Evolutionary conservation across 2,888 invertebrate species (phyloP).

Genomic region (Amphipyra berbera): DNA sequence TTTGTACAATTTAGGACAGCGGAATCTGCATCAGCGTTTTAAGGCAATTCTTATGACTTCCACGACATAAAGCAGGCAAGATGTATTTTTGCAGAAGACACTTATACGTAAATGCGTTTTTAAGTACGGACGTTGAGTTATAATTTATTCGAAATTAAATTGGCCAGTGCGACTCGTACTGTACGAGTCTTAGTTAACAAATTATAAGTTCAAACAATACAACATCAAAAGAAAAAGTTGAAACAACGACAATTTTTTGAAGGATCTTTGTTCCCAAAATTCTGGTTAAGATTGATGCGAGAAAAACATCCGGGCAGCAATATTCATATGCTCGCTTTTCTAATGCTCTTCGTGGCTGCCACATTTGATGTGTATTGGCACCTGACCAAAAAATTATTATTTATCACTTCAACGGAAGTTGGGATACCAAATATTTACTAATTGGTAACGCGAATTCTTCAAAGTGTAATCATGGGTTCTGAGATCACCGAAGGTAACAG

Average conservation of each 20-base stretch:
- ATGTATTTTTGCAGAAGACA: slow-evolving; percentile 5
- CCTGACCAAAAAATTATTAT: slow-evolving; percentile 66
- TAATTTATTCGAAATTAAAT: slow-evolving; percentile 25
- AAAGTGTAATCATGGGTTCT: slow-evolving; percentile 53
- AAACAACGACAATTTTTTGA: slow-evolving; percentile 32
- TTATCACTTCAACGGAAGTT: slow-evolving; percentile 65
- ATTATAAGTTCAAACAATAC: slow-evolving; percentile 36
- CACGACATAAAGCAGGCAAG: background rate
- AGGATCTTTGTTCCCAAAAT: slow-evolving; percentile 26
- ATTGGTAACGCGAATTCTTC: slow-evolving; percentile 61
- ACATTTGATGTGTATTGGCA: slow-evolving; percentile 69
- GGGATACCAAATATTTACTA: slow-evolving; percentile 69
- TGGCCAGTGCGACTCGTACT: background rate
- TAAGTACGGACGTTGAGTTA: slow-evolving; percentile 16
- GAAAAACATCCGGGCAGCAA: slow-evolving; percentile 62
- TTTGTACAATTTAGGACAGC: background rate
- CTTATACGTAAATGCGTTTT: slow-evolving; percentile 27
- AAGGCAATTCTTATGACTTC: background rate
- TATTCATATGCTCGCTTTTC: slow-evolving; percentile 49
- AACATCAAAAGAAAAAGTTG: slow-evolving; percentile 50
- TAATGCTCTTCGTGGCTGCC: slow-evolving; percentile 53
- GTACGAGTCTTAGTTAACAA: slow-evolving; percentile 11
- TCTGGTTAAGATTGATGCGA: slow-evolving; percentile 35
- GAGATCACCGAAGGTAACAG: slow-evolving; percentile 54
- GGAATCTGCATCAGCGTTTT: background rate